A percentile compares a stretch with the other conserved stretches of the same genome.
Evolutionary conservation across 2,113 vertebrate genomes (phyloP).

Genomic region (Dasyurus viverrinus): DNA sequence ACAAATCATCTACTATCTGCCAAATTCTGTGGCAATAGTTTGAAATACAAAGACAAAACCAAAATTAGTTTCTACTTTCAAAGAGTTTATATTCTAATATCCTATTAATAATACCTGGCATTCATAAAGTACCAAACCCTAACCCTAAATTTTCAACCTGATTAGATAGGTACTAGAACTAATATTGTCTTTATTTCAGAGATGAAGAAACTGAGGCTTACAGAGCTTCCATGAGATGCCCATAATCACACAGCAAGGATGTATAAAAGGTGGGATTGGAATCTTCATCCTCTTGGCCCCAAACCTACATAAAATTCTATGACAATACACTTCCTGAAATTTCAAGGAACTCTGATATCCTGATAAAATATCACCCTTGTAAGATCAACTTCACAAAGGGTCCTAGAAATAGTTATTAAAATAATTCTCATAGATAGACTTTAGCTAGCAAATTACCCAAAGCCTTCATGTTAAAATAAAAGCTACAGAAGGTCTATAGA

Average conservation of each 20-base stretch:
- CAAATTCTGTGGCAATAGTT: background rate
- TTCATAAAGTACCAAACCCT: background rate
- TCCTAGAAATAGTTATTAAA: background rate
- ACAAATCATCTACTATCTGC: background rate
- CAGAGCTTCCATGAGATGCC: background rate
- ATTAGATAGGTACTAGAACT: background rate
- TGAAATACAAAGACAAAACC: background rate
- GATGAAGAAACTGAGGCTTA: background rate
- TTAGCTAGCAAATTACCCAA: background rate
- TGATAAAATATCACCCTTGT: background rate
- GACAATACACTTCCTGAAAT: background rate
- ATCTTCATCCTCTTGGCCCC: background rate
- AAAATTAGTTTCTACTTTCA: background rate
- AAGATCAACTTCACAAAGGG: background rate
- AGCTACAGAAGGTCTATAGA: background rate
- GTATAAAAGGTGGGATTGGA: background rate
- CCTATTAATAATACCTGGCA: background rate
- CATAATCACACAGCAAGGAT: background rate
- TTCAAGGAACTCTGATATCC: background rate
- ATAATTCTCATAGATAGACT: background rate
- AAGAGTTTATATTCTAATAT: background rate
- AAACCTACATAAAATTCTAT: background rate
- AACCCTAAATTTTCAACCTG: background rate
- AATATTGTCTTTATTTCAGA: background rate
- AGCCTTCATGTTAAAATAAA: background rate